A percentile compares a stretch with the other conserved stretches of the same genome.
Evolutionary conservation across 2,797 vertebrate genomes (phyloP).

Genomic region (Silurus aristotelis): DNA sequence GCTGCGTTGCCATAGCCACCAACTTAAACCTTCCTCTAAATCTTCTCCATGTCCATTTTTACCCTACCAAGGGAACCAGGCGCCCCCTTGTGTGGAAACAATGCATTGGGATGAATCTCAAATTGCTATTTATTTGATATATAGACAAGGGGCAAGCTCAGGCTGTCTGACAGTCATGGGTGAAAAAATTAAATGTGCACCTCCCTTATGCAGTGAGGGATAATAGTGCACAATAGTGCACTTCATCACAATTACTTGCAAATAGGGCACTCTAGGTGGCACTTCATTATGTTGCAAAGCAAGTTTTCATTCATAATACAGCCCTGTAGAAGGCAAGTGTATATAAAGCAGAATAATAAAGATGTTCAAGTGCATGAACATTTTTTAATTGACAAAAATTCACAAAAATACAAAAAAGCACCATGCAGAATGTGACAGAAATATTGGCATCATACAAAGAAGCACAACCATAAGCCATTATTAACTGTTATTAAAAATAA

Average conservation of each 20-base stretch:
- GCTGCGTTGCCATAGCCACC: constrained; percentile 73
- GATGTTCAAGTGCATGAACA: background rate
- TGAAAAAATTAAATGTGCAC: background rate
- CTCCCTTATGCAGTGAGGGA: background rate
- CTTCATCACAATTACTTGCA: background rate
- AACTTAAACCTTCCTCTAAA: constrained; percentile 65
- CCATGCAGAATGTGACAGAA: constrained; percentile 5
- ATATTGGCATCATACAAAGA: background rate
- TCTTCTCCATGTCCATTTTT: constrained; percentile 63
- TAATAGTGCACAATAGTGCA: background rate
- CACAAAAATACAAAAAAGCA: background rate
- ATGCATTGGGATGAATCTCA: background rate
- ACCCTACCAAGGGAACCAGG: constrained; percentile 11
- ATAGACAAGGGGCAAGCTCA: too few species aligned
- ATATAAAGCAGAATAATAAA: background rate
- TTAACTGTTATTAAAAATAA: too few species aligned
- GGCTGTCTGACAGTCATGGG: background rate
- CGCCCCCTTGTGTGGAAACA: constrained; percentile 44
- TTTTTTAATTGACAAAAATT: too few species aligned
- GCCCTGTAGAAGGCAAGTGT: background rate
- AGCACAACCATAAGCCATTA: background rate
- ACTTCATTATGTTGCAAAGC: background rate
- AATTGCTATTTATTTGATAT: background rate
- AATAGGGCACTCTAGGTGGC: background rate
- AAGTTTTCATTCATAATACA: background rate